Evolutionary conservation across 2,113 vertebrate genomes (phyloP).

Genomic region (Lonchura striata): DNA sequence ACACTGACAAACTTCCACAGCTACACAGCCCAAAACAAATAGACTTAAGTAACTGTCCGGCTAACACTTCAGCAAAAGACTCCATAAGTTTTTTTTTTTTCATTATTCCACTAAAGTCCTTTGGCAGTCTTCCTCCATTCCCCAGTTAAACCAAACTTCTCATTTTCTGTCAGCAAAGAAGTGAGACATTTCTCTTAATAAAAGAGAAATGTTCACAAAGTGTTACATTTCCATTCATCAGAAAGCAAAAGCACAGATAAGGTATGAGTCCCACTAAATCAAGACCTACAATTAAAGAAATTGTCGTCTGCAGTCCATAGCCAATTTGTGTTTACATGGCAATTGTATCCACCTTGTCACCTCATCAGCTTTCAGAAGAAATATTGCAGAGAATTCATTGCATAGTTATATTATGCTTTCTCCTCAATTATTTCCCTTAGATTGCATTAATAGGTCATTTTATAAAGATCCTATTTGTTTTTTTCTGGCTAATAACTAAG

Average conservation of each 20-base stretch:
- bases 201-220: background rate
- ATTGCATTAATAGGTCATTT: background rate
- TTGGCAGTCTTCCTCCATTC: background rate
- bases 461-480: background rate
- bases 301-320: background rate
- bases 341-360: background rate
- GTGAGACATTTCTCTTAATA: background rate
- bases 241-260: background rate
- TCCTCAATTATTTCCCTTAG: background rate
- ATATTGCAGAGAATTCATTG: background rate
- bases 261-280: background rate
- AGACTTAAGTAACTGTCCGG: background rate
- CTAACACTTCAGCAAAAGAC: background rate
- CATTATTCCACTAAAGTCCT: background rate
- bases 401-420: background rate
- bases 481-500: background rate
- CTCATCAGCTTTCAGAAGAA: background rate
- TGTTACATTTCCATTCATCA: background rate
- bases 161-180: background rate
- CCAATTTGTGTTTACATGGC: background rate
- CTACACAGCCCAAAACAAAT: background rate
- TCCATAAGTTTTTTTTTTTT: fast-evolving
- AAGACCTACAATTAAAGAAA: background rate
- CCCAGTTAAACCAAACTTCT: background rate
- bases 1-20: background rate